Percentiles rank a stretch among this genome's conserved stretches.
These are phyloP conservation scores for Elgonia sp. DNA, from an alignment of 2,888 invertebrate species.

Conservation along the genomic window DNA sequence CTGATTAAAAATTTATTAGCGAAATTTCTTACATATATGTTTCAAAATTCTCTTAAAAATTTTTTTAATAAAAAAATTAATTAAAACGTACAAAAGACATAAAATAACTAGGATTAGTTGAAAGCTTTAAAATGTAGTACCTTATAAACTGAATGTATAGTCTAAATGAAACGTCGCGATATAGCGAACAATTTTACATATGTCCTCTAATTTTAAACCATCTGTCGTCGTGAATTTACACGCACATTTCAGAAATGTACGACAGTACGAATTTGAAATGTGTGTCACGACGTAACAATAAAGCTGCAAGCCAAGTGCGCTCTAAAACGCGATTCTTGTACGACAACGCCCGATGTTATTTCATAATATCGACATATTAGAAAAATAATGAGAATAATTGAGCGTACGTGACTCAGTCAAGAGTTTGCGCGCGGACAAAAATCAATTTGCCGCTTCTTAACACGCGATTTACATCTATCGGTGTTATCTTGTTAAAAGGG, in stretches of 20 bases:
- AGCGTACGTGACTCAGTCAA: background rate
- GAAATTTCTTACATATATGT: too few species aligned
- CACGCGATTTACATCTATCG: background rate
- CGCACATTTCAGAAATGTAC: conserved; percentile 15
- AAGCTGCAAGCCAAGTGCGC: background rate
- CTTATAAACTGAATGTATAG: background rate
- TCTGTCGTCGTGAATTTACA: conserved; percentile 20
- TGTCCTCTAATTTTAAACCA: conserved; percentile 19
- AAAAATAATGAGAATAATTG: background rate
- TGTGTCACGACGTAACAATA: conserved; percentile 13
- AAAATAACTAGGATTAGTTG: too few species aligned
- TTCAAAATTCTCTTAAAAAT: too few species aligned
- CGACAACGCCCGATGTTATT: background rate
- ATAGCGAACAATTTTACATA: conserved; percentile 2
- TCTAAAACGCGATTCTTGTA: background rate
- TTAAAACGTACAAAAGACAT: too few species aligned
- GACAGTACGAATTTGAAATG: conserved; percentile 16
- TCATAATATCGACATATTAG: background rate
- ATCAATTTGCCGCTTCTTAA: background rate
- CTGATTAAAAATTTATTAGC: too few species aligned
- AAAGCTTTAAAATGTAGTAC: too few species aligned
- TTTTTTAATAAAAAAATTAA: too few species aligned
- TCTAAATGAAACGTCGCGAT: background rate
- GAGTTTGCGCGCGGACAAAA: too few species aligned
- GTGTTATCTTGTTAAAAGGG: background rate